These are phyloP conservation scores for Sebastes taczanowskii DNA, from an alignment of 2,797 vertebrate genomes.

Conservation along the genomic window DNA sequence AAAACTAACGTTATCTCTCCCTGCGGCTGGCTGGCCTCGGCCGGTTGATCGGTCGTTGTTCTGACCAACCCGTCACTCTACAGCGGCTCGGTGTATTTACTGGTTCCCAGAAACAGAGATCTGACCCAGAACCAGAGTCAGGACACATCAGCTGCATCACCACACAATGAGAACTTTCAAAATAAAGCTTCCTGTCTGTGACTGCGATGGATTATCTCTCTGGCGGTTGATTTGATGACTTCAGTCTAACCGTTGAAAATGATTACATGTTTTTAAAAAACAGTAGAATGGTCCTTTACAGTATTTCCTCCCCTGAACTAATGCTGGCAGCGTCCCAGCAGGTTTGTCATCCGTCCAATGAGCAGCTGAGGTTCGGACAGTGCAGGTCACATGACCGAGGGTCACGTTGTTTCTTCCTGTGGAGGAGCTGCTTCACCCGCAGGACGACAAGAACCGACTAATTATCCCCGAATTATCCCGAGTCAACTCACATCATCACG, in stretches of 20 bases:
- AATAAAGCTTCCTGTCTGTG: not conserved
- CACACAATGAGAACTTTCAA: not conserved
- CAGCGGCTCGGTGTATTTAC: not conserved
- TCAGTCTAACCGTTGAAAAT: not conserved
- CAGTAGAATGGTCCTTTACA: not conserved
- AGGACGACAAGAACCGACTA: conserved; percentile 53
- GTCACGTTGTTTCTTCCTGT: conserved; percentile 43
- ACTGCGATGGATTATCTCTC: not conserved
- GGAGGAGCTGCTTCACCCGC: conserved; percentile 44
- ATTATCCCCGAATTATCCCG: conserved; percentile 63
- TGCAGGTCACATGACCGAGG: conserved; percentile 47
- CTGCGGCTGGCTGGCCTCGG: too few species aligned
- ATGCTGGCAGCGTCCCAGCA: conserved; percentile 11
- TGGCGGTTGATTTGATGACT: not conserved
- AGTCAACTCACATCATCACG: conserved; percentile 50
- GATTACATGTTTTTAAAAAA: not conserved
- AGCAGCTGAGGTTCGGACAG: conserved; percentile 14
- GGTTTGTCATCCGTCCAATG: conserved; percentile 22
- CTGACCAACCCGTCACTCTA: too few species aligned
- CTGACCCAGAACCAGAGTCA: not conserved
- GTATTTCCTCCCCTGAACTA: not conserved
- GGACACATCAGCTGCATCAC: not conserved
- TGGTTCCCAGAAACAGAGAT: not conserved
- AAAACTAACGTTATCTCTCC: too few species aligned
- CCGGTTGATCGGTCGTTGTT: too few species aligned